Conservation (phyloP, 2,113 vertebrate genomes). For the Procapra przewalskii region DNA sequence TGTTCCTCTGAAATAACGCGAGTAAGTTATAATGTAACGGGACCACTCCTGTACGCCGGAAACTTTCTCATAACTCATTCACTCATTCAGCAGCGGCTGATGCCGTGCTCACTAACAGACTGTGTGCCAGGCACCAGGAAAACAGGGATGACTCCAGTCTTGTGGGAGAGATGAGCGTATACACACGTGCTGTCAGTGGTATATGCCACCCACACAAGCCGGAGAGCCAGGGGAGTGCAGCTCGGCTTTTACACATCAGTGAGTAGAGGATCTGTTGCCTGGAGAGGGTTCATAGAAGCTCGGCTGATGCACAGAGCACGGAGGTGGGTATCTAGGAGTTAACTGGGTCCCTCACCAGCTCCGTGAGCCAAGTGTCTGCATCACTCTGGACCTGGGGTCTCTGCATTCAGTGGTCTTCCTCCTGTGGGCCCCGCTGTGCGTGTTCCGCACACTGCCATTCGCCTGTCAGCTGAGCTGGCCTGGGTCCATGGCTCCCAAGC, state of each 20-base stretch:
- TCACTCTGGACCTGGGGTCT: background rate
- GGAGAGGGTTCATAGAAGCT: background rate
- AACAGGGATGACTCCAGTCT: background rate
- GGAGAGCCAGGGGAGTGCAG: background rate
- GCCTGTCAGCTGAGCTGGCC: background rate
- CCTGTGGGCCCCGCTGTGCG: background rate
- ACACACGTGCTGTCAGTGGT: background rate
- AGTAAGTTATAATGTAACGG: background rate
- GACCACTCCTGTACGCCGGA: too few relatives aligned
- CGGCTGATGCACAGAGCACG: background rate
- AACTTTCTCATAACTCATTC: background rate
- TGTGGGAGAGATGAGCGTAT: background rate
- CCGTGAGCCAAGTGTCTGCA: background rate
- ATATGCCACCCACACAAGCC: fast-evolving
- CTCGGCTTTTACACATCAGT: fast-evolving
- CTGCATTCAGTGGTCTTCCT: background rate
- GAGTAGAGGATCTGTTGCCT: background rate
- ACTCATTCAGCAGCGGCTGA: background rate
- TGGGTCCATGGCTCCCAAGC: background rate
- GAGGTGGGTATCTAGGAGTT: background rate
- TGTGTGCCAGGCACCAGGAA: background rate
- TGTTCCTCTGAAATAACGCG: background rate
- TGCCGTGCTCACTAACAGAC: background rate
- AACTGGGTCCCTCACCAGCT: background rate
- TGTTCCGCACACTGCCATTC: background rate